phyloP scores from a whole-genome alignment of 2,888 invertebrate species.

The Phortica okadai region DNA sequence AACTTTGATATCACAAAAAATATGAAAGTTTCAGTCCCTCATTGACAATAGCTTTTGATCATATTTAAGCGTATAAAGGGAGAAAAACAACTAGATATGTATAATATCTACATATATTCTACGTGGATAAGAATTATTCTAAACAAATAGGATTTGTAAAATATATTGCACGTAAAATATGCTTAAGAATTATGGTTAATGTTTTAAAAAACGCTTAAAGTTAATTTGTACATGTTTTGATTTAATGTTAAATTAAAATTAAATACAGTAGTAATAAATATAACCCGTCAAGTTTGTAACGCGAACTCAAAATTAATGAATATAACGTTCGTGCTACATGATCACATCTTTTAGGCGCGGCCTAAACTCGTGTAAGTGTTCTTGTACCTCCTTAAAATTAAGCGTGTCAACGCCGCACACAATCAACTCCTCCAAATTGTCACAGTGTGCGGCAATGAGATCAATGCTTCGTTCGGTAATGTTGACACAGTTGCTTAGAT shows the following conservation, averaged over 20 bases:
- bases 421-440: conserved; percentile 56
- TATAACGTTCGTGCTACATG: conserved; percentile 65
- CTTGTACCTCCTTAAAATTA: conserved; percentile 50
- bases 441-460: conserved; percentile 50
- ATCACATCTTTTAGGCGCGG: conserved; percentile 57
- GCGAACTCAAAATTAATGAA: conserved; percentile 41
- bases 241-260: not conserved
- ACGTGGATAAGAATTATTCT: not conserved
- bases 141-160: not conserved
- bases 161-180: conserved; percentile 12
- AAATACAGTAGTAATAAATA: not conserved
- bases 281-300: not conserved
- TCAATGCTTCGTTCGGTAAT: conserved; percentile 56
- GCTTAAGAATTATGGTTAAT: not conserved
- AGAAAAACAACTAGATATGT: too few species aligned
- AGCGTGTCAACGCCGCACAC: conserved; percentile 61
- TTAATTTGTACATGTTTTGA: conserved; percentile 25
- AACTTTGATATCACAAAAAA: too few species aligned
- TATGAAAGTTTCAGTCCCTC: too few species aligned
- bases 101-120: too few species aligned
- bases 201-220: conserved; percentile 7
- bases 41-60: too few species aligned
- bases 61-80: too few species aligned
- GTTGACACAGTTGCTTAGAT: conserved; percentile 61
- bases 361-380: conserved; percentile 49